phyloP scores from a whole-genome alignment of 2,797 vertebrate species.

The Myiotriccus ornatus region DNA sequence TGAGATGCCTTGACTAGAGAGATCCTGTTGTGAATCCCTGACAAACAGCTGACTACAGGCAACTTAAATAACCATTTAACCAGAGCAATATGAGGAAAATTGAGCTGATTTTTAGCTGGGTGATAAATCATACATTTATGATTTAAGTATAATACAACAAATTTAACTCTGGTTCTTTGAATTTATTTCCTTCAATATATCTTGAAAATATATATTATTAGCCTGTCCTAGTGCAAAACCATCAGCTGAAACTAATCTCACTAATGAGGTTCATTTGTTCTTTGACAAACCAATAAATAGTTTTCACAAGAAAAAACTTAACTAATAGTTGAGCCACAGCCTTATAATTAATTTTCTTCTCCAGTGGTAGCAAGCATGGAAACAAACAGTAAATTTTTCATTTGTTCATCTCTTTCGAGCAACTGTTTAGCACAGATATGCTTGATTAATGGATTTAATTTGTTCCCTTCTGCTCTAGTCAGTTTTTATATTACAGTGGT shows the following conservation, averaged over 20 bases:
- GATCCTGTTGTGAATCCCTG: not conserved
- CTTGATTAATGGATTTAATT: conserved; percentile 88
- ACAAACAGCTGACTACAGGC: not conserved
- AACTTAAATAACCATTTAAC: not conserved
- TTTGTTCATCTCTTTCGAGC: conserved; percentile 76
- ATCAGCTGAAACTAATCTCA: conserved; percentile 77
- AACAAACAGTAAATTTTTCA: conserved; percentile 81
- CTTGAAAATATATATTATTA: conserved; percentile 66
- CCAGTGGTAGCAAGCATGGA: conserved; percentile 61
- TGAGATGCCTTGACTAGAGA: not conserved
- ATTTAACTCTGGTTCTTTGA: conserved; percentile 32
- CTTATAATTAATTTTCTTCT: conserved; percentile 78
- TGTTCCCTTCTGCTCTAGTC: conserved; percentile 78
- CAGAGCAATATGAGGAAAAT: not conserved
- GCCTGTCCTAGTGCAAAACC: conserved; percentile 68
- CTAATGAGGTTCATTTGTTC: conserved; percentile 80
- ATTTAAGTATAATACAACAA: conserved; percentile 41
- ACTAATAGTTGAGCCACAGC: conserved; percentile 69
- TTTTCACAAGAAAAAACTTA: conserved; percentile 73
- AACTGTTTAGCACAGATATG: conserved; percentile 82
- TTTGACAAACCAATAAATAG: conserved; percentile 77
- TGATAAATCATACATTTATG: conserved; percentile 17
- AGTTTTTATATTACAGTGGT: conserved; percentile 81
- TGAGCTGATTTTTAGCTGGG: not conserved
- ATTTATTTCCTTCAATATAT: conserved; percentile 57